phyloP scores from a whole-genome alignment of 2,113 vertebrate genomes.

The Mirza zaza region DNA sequence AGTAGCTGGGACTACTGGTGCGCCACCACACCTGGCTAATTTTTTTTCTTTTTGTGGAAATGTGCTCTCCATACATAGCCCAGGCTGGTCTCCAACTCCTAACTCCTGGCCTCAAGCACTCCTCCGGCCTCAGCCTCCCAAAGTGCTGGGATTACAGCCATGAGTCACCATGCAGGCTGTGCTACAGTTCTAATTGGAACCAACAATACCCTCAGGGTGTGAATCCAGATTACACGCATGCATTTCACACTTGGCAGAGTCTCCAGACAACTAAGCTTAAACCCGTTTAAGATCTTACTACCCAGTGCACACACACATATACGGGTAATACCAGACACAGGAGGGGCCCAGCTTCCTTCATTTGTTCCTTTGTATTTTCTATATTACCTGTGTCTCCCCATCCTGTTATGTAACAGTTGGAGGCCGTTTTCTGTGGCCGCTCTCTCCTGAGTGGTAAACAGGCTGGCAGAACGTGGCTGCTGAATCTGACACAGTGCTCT shows the following conservation, averaged over 20 bases:
- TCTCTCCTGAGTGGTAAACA: conserved; percentile 92
- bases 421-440: conserved; percentile 90
- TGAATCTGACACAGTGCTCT: conserved; percentile 88
- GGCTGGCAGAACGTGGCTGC: conserved; percentile 90
- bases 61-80: no score
- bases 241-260: background rate
- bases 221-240: background rate
- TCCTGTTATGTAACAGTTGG: conserved; percentile 94
- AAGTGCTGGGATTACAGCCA: no score
- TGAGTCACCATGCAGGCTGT: no score
- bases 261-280: background rate
- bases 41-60: no score
- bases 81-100: no score
- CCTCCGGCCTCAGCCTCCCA: no score
- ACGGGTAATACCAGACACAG: background rate
- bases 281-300: background rate
- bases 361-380: no score
- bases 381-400: conserved; percentile 97
- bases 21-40: no score
- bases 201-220: background rate
- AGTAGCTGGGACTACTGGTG: no score
- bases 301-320: background rate
- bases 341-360: background rate
- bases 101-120: no score
- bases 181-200: background rate